Evolutionary conservation across 2,888 invertebrate genomes (phyloP).

Genomic region (Monochamus alternatus): DNA sequence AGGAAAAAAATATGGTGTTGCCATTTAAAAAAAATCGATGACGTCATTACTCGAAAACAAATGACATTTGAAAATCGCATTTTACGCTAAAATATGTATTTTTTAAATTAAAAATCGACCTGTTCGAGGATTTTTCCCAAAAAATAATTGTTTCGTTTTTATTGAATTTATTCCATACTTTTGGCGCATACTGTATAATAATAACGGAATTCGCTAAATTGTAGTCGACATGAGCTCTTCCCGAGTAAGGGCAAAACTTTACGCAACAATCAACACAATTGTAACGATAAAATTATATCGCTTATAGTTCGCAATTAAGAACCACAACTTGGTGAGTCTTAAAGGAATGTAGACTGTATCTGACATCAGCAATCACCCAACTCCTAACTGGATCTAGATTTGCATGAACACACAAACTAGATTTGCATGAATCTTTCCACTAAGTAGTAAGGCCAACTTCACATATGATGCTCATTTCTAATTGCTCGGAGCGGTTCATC

Average conservation of each 20-base stretch:
- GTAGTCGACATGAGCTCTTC: neutral
- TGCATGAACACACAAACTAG: slow-evolving; percentile 27
- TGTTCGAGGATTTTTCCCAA: too few relatives aligned
- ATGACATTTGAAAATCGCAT: too few relatives aligned
- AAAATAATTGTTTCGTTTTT: too few relatives aligned
- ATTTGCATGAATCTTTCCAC: slow-evolving; percentile 35
- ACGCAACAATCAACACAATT: slow-evolving; percentile 23
- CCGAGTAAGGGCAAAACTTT: slow-evolving; percentile 17
- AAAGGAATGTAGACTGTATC: slow-evolving; percentile 23
- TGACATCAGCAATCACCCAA: slow-evolving; percentile 33
- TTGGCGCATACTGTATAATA: too few relatives aligned
- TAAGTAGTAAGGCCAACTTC: slow-evolving; percentile 23
- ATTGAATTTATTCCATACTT: too few relatives aligned
- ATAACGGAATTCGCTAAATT: neutral
- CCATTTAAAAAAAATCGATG: too few relatives aligned
- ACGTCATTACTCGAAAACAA: too few relatives aligned
- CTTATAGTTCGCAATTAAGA: slow-evolving; percentile 28
- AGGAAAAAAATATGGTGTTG: too few relatives aligned
- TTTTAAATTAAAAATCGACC: too few relatives aligned
- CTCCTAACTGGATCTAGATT: slow-evolving; percentile 29
- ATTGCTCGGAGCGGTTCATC: slow-evolving; percentile 28
- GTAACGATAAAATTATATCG: slow-evolving; percentile 27
- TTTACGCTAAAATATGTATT: too few relatives aligned
- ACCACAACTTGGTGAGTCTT: slow-evolving; percentile 25
- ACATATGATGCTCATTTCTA: slow-evolving; percentile 35